These are phyloP conservation scores for Eupithecia abbreviata DNA, from an alignment of 2,888 invertebrate genomes.

Conservation along the genomic window DNA sequence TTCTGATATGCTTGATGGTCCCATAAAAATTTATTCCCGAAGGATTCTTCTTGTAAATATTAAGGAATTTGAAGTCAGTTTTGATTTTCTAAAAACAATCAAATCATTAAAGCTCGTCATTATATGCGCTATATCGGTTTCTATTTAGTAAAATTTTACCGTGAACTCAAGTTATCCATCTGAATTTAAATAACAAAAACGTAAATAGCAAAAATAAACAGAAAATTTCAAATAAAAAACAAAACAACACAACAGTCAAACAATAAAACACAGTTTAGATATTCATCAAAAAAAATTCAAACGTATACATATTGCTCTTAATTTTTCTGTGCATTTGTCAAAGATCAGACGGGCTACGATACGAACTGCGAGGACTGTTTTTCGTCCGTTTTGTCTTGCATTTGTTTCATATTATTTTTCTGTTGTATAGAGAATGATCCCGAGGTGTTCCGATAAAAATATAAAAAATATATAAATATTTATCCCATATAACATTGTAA, in stretches of 20 bases:
- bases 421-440: too few relatives aligned
- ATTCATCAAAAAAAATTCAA: background rate
- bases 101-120: background rate
- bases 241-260: constrained; percentile 1
- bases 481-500: too few relatives aligned
- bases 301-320: background rate
- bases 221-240: background rate
- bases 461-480: too few relatives aligned
- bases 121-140: background rate
- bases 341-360: too few relatives aligned
- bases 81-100: background rate
- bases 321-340: background rate
- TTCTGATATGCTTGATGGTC: background rate
- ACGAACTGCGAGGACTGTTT: too few relatives aligned
- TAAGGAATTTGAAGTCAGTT: background rate
- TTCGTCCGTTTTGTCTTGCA: too few relatives aligned
- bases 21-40: background rate
- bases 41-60: background rate
- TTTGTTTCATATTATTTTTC: too few relatives aligned
- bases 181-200: background rate
- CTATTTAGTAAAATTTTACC: background rate
- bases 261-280: background rate
- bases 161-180: background rate
- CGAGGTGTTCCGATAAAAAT: too few relatives aligned
- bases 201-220: background rate